Conservation (phyloP, 2,797 vertebrate genomes). For the Cuculus canorus region DNA sequence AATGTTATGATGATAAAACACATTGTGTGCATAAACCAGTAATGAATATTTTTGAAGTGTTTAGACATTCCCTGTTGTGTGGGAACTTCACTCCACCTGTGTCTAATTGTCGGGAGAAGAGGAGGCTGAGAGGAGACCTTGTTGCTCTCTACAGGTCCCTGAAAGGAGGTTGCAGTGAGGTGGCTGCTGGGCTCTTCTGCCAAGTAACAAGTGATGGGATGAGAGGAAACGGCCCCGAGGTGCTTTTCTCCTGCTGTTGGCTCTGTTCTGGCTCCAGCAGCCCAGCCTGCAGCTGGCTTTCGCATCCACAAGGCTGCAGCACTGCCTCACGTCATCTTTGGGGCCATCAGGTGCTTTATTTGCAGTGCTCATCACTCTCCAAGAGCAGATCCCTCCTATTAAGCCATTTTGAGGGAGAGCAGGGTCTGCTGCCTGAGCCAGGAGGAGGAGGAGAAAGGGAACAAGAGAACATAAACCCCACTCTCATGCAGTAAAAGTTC, state of each 20-base stretch:
- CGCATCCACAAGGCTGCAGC: neutral
- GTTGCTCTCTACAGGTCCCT: too few species aligned
- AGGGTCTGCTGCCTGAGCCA: neutral
- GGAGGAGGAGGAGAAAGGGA: neutral
- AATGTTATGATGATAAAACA: neutral
- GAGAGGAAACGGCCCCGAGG: too few species aligned
- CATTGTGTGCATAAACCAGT: neutral
- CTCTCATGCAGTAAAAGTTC: rapidly evolving
- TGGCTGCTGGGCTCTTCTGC: too few species aligned
- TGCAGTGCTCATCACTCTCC: rapidly evolving
- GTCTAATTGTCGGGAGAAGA: neutral
- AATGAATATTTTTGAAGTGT: neutral
- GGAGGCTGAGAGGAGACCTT: too few species aligned
- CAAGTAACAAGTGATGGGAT: too few species aligned
- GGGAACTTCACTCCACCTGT: neutral
- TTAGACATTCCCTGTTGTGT: neutral
- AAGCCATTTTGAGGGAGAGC: neutral
- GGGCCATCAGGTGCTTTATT: neutral
- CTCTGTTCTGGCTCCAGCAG: neutral
- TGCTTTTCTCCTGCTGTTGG: neutral
- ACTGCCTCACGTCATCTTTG: rapidly evolving
- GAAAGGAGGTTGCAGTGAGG: too few species aligned
- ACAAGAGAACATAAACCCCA: rapidly evolving
- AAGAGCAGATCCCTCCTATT: neutral
- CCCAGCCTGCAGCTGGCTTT: rapidly evolving